A percentile compares a stretch with the other conserved stretches of the same genome.
These are phyloP conservation scores for Microcebus jonahi DNA, from an alignment of 2,113 vertebrate species.

Conservation along the genomic window DNA sequence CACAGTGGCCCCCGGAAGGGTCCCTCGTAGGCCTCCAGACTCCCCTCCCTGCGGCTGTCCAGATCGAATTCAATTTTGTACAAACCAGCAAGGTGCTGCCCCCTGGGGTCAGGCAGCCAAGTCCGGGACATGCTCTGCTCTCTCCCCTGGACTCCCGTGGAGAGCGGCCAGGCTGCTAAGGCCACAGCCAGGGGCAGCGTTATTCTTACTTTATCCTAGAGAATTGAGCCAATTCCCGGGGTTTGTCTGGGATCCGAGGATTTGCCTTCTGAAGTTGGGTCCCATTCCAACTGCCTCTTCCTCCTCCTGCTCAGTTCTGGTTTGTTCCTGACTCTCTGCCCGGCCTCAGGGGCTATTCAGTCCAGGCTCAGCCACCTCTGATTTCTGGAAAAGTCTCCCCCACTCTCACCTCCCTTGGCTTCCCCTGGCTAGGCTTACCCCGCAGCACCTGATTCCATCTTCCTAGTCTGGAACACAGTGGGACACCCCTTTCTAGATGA, in stretches of 20 bases:
- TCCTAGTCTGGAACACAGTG: neutral
- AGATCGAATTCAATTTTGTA: neutral
- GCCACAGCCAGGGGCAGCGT: accelerated
- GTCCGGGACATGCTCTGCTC: neutral
- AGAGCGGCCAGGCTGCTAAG: neutral
- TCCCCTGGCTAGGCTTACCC: neutral
- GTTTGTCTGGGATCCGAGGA: neutral
- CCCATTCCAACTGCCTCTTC: no score
- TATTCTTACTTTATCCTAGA: neutral
- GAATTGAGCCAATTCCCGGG: neutral
- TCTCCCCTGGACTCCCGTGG: neutral
- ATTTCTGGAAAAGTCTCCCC: neutral
- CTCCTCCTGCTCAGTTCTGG: neutral
- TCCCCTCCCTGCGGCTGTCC: accelerated
- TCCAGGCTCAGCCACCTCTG: neutral
- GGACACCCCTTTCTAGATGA: neutral
- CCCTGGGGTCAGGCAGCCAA: neutral
- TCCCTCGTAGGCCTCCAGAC: neutral
- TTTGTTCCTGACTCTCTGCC: neutral
- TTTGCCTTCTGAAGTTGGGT: neutral
- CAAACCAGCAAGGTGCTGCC: neutral
- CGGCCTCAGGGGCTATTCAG: neutral
- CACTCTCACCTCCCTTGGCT: neutral
- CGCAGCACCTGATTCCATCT: accelerated
- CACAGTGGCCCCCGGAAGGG: neutral